Conservation (phyloP, 92 coral and sea anemone species). For the Plumapathes pennacea region DNA sequence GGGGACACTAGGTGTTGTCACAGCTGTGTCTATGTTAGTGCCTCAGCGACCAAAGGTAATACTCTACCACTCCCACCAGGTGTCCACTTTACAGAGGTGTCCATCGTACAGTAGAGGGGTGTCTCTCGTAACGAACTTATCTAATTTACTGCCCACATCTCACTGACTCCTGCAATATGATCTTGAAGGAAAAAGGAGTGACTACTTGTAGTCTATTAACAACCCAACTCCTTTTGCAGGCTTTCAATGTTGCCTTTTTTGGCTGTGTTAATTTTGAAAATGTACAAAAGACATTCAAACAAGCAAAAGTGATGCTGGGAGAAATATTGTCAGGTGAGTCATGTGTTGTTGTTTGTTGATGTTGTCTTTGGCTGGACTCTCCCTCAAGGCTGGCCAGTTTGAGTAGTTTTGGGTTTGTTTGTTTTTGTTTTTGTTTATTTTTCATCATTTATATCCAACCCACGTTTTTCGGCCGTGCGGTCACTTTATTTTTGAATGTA, state of each 20-base stretch:
- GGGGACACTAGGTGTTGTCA: constrained; percentile 90
- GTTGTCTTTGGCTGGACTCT: too few relatives aligned
- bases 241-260: constrained; percentile 87
- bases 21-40: constrained; percentile 81
- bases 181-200: not conserved
- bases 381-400: too few relatives aligned
- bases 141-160: not conserved
- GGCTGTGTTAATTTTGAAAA: constrained; percentile 73
- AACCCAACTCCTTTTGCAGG: constrained; percentile 36
- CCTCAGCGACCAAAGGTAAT: constrained; percentile 73
- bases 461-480: too few relatives aligned
- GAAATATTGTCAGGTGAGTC: constrained; percentile 83
- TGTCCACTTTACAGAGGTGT: too few relatives aligned
- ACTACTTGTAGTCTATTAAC: not conserved
- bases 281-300: constrained; percentile 70
- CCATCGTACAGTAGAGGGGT: not conserved
- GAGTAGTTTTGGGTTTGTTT: too few relatives aligned
- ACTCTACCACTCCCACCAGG: too few relatives aligned
- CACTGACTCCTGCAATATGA: not conserved
- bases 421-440: too few relatives aligned
- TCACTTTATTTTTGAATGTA: too few relatives aligned
- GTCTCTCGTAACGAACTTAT: too few relatives aligned
- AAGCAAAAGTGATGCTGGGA: constrained; percentile 75
- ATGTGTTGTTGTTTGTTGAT: too few relatives aligned
- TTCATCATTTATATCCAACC: too few relatives aligned